phyloP scores from a whole-genome alignment of 2,797 vertebrate genomes.

The Carcharodon carcharias region DNA sequence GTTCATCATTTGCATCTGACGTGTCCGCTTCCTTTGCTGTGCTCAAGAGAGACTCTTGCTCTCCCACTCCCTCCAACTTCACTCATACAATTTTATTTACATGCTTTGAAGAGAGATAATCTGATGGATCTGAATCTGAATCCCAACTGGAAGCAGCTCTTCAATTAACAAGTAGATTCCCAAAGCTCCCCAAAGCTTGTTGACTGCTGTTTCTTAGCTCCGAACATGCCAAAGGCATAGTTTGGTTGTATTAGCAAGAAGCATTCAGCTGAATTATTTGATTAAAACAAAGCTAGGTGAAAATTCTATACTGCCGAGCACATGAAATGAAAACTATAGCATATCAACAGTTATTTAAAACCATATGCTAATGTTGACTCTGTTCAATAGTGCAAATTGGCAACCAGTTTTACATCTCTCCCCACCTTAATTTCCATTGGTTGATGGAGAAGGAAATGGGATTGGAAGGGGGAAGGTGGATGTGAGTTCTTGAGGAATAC shows the following conservation, averaged over 20 bases:
- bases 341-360: not conserved
- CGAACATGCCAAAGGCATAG: not conserved
- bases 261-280: not conserved
- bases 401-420: not conserved
- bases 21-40: not conserved
- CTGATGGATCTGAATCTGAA: not conserved
- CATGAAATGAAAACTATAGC: not conserved
- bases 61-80: not conserved
- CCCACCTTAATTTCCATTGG: not conserved
- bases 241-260: not conserved
- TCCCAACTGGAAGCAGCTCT: not conserved
- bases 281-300: not conserved
- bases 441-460: not conserved
- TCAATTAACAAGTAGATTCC: not conserved
- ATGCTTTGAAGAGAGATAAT: slow-evolving; percentile 6
- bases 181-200: not conserved
- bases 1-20: not conserved
- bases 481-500: not conserved
- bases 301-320: not conserved
- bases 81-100: not conserved
- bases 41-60: not conserved
- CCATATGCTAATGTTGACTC: not conserved
- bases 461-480: not conserved
- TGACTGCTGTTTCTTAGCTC: not conserved
- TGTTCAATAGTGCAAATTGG: not conserved